Evolutionary conservation across 2,113 vertebrate genomes (phyloP), one percentile per base, ranked within the genome.

Genomic region (Hemiprocne comata): DNA sequence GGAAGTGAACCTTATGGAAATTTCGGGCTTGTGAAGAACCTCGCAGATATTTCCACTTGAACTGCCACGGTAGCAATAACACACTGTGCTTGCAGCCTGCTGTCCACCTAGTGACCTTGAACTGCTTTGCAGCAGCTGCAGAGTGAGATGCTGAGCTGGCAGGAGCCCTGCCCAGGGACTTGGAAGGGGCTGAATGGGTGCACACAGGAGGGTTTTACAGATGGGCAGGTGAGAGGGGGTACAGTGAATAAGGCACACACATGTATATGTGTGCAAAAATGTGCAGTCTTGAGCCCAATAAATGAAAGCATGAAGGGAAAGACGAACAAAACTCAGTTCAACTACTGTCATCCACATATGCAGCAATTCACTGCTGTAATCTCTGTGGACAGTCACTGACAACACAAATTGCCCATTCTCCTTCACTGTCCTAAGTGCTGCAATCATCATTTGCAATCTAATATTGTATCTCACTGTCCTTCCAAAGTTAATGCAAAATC

Each of bases 1-100:
- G 95, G 96, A 96, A 94, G 50, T 69, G 93, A 94, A 94, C 54
- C 54, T 87, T 93, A 85, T 79, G 95, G 95, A 96, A 97, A 94
- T 92, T 95, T 85, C 42, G 55, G 90, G 83, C 93, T 96, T 96
- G 73, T 82, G 80, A 93, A 94, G 88, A 81, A 72, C 86, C 90
- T 95, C 44, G 13, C 93, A 94, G 94, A 92, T 95, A 82, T 96
- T 97, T 97, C 96, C 96, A 97, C 75, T 95, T 72, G 36, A 69
- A 89, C 87, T 96, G 90, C 94, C 93, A 92, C 94, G 86, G 92
- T 58, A 90, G 93, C 92, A 94, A 66, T 66, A 93, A 95, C 84
- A 95, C 40, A 70, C 58, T 40, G 23, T 75, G 77, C 89, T 73
- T 76, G 82, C 61, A 70, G 83, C 76, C 61, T 69, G 44, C 74